phyloP scores from a whole-genome alignment of 2,113 vertebrate species.

The Barnardius zonarius region DNA sequence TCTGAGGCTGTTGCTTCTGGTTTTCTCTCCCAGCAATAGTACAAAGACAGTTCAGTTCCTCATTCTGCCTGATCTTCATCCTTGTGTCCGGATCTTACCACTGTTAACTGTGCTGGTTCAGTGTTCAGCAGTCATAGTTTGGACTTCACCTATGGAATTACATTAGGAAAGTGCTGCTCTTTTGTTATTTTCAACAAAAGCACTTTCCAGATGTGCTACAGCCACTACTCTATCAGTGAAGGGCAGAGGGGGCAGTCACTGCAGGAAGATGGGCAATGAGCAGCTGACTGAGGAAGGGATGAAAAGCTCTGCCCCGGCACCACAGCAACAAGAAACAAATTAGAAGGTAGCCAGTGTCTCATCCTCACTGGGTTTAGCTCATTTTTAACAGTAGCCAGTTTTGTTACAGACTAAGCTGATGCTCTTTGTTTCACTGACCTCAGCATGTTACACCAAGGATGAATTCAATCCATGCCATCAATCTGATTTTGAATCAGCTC shows the following conservation, averaged over 20 bases:
- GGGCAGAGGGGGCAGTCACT: not conserved
- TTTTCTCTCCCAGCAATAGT: not conserved
- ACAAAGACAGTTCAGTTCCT: not conserved
- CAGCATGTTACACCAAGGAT: not conserved
- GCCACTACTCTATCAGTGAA: rapidly evolving
- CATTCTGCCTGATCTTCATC: not conserved
- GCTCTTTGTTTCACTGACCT: not conserved
- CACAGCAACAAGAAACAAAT: not conserved
- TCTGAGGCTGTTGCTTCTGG: not conserved
- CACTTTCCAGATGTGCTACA: too few relatives aligned
- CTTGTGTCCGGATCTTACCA: not conserved
- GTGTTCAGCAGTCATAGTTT: not conserved
- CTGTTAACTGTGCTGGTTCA: rapidly evolving
- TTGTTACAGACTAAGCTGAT: not conserved
- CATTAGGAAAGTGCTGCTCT: not conserved
- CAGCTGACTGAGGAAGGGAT: not conserved
- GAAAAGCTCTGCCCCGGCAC: not conserved
- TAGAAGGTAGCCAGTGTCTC: not conserved
- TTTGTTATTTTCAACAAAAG: not conserved
- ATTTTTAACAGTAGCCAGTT: not conserved
- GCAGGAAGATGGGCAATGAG: not conserved
- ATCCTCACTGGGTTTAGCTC: not conserved
- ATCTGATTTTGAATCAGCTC: not conserved
- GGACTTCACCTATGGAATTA: not conserved
- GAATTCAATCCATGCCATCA: not conserved